Percentiles rank a stretch among this genome's conserved stretches.
These are phyloP conservation scores for Chloroceryle amazona DNA, from an alignment of 2,797 vertebrate species.

Conservation along the genomic window DNA sequence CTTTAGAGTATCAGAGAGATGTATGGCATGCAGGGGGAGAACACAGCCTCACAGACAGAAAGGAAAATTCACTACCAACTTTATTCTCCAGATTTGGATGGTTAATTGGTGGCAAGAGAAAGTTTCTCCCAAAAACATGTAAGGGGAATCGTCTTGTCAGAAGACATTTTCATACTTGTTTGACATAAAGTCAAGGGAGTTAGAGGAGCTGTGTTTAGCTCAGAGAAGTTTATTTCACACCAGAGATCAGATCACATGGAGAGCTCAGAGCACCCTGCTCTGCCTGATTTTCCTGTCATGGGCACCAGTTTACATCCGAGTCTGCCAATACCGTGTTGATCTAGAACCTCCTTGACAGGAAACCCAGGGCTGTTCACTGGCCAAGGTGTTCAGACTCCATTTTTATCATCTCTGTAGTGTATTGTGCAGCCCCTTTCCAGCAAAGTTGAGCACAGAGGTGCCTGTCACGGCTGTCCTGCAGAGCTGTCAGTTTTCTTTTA, in stretches of 20 bases:
- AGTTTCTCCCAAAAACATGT: neutral
- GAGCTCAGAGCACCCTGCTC: neutral
- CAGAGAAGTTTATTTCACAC: neutral
- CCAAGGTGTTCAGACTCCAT: neutral
- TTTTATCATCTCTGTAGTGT: neutral
- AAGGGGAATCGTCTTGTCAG: neutral
- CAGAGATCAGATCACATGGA: neutral
- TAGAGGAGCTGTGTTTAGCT: neutral
- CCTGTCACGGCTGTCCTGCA: neutral
- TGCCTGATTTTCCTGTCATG: neutral
- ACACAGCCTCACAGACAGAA: neutral
- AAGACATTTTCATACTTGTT: rapidly evolving
- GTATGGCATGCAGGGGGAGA: neutral
- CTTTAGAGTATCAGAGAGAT: neutral
- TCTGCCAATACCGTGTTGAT: neutral
- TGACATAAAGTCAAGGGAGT: neutral
- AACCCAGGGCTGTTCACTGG: neutral
- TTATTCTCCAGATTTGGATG: neutral
- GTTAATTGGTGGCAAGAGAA: neutral
- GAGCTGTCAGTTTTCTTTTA: neutral
- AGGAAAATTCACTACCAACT: neutral
- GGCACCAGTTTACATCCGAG: neutral
- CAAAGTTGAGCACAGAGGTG: neutral
- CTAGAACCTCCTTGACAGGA: neutral
- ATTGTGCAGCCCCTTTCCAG: neutral